Evolutionary conservation across 2,113 vertebrate species (phyloP), one percentile per base, ranked within the genome.

Genomic region (Ibidorhyncha struthersii): DNA sequence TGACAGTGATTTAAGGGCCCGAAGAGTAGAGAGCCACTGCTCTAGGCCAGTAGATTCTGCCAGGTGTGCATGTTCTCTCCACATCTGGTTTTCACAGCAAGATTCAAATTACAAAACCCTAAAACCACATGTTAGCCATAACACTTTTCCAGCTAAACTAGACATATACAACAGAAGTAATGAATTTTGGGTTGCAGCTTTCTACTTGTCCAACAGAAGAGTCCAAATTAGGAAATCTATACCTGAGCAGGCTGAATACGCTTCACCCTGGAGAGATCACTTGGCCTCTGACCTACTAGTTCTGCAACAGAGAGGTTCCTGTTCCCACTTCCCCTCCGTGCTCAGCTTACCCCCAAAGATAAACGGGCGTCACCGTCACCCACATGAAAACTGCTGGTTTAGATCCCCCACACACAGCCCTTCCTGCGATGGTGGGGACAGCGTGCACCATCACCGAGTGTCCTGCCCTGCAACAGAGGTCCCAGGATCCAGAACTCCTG

Each of bases 21-120:
- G 0, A 38, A 86, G 55, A 29, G 52, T 1, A 86, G 1, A 0
- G 36, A 84, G 29, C 26, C 82, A 26, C 36, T 32, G 29, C 83
- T 78, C 69, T n/a, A 50, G 8, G 81, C 52, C 93, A 87, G 58
- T 2, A 79, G 6, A 8, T 0, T 1, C 52, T 93, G 83, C 94
- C 93, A 96, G 91, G 89, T 96, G 93, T 82, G 61, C 43, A 38
- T 2, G 50, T 91, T 86, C 89, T 71, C 89, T 86, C 40, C 81
- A 79, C 86, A 95, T 95, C 86, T 96, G 94, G 38, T 79, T 93
- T 91, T 87, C 93, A 92, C 40, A 89, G 80, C 47, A 81, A 90
- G 55, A 78, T 52, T 91, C 77, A 69, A 49, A 82, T 89, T 87
- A 78, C 89, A 85, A 74, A 76, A 66, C 20, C 30, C 89, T 86